A percentile compares a stretch with the other conserved stretches of the same genome.
phyloP scores from a whole-genome alignment of 2,113 vertebrate genomes.

The Odontophorus gujanensis region DNA sequence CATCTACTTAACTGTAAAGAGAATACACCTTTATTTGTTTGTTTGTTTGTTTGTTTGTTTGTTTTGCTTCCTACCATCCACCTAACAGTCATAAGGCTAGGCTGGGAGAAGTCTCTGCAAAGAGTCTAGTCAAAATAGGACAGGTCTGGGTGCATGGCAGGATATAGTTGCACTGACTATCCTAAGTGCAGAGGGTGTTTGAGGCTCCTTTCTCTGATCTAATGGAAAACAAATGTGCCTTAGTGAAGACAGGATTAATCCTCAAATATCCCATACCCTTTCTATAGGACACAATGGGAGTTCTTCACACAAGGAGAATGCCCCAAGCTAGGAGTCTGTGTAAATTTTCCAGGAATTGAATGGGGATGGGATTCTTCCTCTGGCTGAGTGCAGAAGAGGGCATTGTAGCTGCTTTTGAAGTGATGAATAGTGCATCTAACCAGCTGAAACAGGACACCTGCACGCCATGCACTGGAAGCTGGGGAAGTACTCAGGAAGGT shows the following conservation, averaged over 20 bases:
- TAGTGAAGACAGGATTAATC: slow-evolving; percentile 13
- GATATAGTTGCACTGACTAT: not conserved
- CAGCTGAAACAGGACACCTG: slow-evolving; percentile 66
- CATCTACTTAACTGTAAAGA: not conserved
- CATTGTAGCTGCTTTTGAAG: slow-evolving; percentile 49
- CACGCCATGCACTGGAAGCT: not conserved
- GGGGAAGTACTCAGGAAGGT: not conserved
- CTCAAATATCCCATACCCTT: not conserved
- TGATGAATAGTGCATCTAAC: slow-evolving; percentile 27
- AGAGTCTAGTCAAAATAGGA: not conserved
- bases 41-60: too few relatives aligned
- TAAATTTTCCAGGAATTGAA: slow-evolving; percentile 14
- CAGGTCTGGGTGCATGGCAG: not conserved
- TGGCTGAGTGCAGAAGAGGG: slow-evolving; percentile 19
- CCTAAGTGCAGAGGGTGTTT: not conserved
- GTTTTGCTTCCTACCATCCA: not conserved
- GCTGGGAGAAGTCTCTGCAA: not conserved
- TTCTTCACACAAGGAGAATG: not conserved
- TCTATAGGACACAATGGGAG: not conserved
- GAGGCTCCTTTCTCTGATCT: slow-evolving; percentile 22
- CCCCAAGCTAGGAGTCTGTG: not conserved
- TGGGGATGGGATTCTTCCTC: not conserved
- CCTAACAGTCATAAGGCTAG: not conserved
- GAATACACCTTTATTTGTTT: not conserved
- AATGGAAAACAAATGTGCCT: slow-evolving; percentile 40